These are phyloP conservation scores for Torymus texanus DNA, from an alignment of 2,888 invertebrate genomes.

Conservation along the genomic window DNA sequence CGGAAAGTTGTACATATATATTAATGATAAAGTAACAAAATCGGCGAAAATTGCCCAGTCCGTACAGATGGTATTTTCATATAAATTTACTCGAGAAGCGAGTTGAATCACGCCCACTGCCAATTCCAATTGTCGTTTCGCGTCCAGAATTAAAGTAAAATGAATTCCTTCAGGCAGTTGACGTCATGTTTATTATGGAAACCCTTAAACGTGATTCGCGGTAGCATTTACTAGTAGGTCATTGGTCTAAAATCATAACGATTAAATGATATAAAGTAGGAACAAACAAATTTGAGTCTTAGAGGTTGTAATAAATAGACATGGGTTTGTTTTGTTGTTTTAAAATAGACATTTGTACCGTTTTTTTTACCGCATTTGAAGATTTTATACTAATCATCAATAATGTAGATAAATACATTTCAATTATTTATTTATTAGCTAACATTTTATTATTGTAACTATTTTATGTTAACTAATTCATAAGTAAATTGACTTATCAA, in stretches of 20 bases:
- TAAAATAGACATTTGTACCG: slow-evolving; percentile 23
- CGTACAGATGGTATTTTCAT: slow-evolving; percentile 51
- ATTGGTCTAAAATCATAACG: slow-evolving; percentile 11
- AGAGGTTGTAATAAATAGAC: not conserved
- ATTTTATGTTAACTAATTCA: slow-evolving; percentile 1
- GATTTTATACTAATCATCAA: slow-evolving; percentile 20
- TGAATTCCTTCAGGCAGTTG: slow-evolving; percentile 45
- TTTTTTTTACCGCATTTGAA: slow-evolving; percentile 2
- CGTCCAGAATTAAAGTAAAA: slow-evolving; percentile 8
- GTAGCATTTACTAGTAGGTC: slow-evolving; percentile 47
- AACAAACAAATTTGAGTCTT: not conserved
- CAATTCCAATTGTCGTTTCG: slow-evolving; percentile 40
- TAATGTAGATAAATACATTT: slow-evolving; percentile 6
- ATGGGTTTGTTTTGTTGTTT: slow-evolving; percentile 19
- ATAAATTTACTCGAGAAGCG: slow-evolving; percentile 49
- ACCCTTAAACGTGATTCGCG: slow-evolving; percentile 20
- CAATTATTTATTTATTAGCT: not conserved
- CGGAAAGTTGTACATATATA: slow-evolving; percentile 38
- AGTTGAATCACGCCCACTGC: slow-evolving; percentile 47
- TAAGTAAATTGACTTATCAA: not conserved
- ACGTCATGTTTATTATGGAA: slow-evolving; percentile 22
- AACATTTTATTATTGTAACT: not conserved
- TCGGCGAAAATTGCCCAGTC: slow-evolving; percentile 41
- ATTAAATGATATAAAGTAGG: not conserved
- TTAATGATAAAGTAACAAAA: slow-evolving; percentile 30